Percentiles rank a stretch among this genome's conserved stretches.
Conservation (phyloP, 2,113 vertebrate species). For the Platysteira castanea region DNA sequence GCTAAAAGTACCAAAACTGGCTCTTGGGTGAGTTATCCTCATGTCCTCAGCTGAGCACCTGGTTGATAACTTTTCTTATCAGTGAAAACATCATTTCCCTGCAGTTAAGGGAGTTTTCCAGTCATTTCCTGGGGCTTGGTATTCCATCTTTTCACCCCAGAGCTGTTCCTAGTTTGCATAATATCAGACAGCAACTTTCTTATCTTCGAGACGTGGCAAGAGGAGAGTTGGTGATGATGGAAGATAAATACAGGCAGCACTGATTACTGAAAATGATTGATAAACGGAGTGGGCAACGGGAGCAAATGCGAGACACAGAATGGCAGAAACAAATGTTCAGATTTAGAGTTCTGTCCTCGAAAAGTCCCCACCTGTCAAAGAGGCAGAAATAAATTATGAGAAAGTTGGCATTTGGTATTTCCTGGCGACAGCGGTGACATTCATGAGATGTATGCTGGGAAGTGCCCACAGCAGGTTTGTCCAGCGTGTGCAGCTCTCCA, state of each 20-base stretch:
- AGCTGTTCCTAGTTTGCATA: not conserved
- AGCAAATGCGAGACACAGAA: not conserved
- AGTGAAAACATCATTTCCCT: not conserved
- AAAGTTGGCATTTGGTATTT: slow-evolving; percentile 5
- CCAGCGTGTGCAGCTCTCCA: not conserved
- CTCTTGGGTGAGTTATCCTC: not conserved
- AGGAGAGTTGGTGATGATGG: not conserved
- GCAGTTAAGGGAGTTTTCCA: not conserved
- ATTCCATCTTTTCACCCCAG: not conserved
- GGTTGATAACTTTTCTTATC: not conserved
- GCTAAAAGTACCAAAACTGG: not conserved
- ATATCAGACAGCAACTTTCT: not conserved
- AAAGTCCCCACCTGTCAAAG: slow-evolving; percentile 1
- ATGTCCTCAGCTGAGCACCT: not conserved
- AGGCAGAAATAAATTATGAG: not conserved
- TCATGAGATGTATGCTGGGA: not conserved
- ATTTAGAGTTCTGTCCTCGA: not conserved
- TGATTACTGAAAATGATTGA: not conserved
- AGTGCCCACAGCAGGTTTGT: not conserved
- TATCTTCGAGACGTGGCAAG: not conserved
- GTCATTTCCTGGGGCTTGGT: rapidly evolving
- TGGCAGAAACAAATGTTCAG: slow-evolving; percentile 14
- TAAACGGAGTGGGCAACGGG: not conserved
- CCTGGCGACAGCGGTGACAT: not conserved
- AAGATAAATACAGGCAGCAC: not conserved